Percentiles rank a stretch among this genome's conserved stretches.
These are phyloP conservation scores for Corythornis cristatus DNA, from an alignment of 2,113 vertebrate species.

Conservation along the genomic window DNA sequence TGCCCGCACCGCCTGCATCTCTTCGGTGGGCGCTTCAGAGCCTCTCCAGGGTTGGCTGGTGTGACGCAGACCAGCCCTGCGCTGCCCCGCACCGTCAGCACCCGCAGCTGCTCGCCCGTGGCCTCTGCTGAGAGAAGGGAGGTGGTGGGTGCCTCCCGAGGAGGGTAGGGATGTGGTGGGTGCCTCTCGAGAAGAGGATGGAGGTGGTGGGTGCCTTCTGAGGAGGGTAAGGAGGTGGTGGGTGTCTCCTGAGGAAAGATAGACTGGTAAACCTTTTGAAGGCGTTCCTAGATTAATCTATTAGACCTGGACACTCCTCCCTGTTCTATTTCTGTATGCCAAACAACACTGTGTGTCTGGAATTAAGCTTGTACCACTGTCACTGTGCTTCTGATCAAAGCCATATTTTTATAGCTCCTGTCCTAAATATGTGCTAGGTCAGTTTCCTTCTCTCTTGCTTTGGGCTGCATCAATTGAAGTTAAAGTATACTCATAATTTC, in stretches of 20 bases:
- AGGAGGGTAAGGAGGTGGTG: background rate
- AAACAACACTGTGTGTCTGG: accelerated
- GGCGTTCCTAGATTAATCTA: background rate
- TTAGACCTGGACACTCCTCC: accelerated
- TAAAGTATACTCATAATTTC: background rate
- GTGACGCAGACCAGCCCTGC: background rate
- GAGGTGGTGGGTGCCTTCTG: accelerated
- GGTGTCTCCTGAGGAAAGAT: accelerated
- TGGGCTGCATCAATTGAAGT: background rate
- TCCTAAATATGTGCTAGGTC: background rate
- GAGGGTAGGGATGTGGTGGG: accelerated
- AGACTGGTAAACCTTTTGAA: background rate
- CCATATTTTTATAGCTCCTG: background rate
- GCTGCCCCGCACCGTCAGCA: accelerated
- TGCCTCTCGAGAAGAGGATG: background rate
- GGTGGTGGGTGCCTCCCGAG: too few species aligned
- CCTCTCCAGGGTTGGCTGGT: accelerated
- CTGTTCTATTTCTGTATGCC: background rate
- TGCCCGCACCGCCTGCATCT: accelerated
- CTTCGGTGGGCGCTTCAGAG: background rate
- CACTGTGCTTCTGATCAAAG: background rate
- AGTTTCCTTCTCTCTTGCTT: background rate
- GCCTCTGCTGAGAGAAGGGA: background rate
- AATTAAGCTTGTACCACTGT: background rate
- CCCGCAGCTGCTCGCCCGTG: background rate